Evolutionary conservation across 1,140 invertebrate genomes (phyloP).

Genomic region (Zaprionus gabonicus): DNA sequence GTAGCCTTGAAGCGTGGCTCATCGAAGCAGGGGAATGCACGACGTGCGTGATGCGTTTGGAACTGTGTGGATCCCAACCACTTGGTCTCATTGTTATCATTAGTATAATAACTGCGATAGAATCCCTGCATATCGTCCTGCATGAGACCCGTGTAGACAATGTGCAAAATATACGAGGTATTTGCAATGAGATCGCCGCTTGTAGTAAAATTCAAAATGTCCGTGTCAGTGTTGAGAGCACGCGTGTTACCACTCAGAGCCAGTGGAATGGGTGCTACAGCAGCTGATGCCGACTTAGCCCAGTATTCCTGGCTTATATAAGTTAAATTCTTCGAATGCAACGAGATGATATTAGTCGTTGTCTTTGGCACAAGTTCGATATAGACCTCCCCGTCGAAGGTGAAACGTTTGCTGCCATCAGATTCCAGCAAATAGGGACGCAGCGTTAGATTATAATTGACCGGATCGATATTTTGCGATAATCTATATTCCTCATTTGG

Average conservation of each 20-base stretch:
- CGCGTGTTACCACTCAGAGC: neutral
- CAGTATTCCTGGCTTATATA: slow-evolving; percentile 76
- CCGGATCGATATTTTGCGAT: slow-evolving; percentile 84
- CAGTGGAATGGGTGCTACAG: neutral
- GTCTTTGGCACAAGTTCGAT: slow-evolving; percentile 85
- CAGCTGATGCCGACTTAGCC: slow-evolving; percentile 34
- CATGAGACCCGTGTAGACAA: slow-evolving; percentile 86
- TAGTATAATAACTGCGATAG: slow-evolving; percentile 91
- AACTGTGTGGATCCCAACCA: slow-evolving; percentile 92
- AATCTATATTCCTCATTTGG: slow-evolving; percentile 59
- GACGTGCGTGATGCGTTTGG: slow-evolving; percentile 91
- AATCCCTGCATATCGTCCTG: slow-evolving; percentile 90
- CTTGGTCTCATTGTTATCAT: slow-evolving; percentile 81
- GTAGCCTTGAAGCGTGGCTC: slow-evolving; percentile 93
- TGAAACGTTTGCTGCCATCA: slow-evolving; percentile 85
- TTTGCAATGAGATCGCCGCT: slow-evolving; percentile 63
- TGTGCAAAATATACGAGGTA: slow-evolving; percentile 84
- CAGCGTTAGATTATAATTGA: slow-evolving; percentile 88
- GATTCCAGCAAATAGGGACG: slow-evolving; percentile 86
- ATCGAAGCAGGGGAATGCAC: slow-evolving; percentile 95
- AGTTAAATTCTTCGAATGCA: slow-evolving; percentile 88
- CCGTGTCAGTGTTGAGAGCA: slow-evolving; percentile 38
- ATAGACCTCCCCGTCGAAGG: slow-evolving; percentile 87
- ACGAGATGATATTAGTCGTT: slow-evolving; percentile 84
- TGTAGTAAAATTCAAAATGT: slow-evolving; percentile 79